Percentiles rank a stretch among this genome's conserved stretches.
Evolutionary conservation across 1,140 invertebrate genomes (phyloP).

Genomic region (Rhopalosiphum maidis): DNA sequence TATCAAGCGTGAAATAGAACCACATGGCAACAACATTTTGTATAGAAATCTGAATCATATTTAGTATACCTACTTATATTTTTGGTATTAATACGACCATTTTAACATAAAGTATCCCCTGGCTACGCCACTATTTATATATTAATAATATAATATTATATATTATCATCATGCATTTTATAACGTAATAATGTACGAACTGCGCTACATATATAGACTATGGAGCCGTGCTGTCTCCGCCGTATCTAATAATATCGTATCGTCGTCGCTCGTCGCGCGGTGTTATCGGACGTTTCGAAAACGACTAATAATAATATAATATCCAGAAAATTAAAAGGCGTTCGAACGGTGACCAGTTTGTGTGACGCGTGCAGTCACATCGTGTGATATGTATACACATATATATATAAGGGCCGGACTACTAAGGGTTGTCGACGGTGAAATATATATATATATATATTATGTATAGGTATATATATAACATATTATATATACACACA

Average conservation of each 20-base stretch:
- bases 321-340: slow-evolving; percentile 3
- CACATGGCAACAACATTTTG: too few relatives aligned
- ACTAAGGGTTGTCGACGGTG: neutral
- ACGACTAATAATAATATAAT: neutral
- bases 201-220: neutral
- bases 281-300: neutral
- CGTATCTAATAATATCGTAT: neutral
- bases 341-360: slow-evolving; percentile 2
- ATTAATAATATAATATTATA: too few relatives aligned
- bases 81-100: too few relatives aligned
- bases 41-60: too few relatives aligned
- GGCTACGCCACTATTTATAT: too few relatives aligned
- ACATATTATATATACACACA: neutral
- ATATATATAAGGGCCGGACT: neutral
- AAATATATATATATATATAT: neutral
- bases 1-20: too few relatives aligned
- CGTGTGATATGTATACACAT: neutral
- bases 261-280: neutral
- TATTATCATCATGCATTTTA: neutral
- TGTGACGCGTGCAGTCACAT: neutral
- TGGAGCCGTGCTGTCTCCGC: too few relatives aligned
- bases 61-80: too few relatives aligned
- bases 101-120: too few relatives aligned
- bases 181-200: neutral
- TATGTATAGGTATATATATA: neutral